Conservation (phyloP, 2,888 invertebrate genomes). For the Ornithoptera alexandrae region DNA sequence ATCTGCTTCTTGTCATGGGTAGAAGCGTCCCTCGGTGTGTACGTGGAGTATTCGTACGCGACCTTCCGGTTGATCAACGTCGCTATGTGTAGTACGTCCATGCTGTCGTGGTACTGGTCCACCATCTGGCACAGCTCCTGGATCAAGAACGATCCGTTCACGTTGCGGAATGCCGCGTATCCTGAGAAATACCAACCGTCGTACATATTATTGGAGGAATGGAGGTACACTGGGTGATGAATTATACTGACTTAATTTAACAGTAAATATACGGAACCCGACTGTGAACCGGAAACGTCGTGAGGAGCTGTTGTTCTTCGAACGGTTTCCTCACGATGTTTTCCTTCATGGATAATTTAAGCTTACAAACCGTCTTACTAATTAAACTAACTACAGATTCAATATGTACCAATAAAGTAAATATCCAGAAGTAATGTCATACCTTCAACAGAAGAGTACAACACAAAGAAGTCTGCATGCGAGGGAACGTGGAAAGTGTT, state of each 20-base stretch:
- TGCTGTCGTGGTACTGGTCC: conserved; percentile 38
- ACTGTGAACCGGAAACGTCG: too few species aligned
- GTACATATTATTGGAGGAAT: too few species aligned
- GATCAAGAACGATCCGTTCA: conserved; percentile 57
- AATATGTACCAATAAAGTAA: too few species aligned
- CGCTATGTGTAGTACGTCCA: conserved; percentile 55
- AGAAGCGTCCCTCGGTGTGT: conserved; percentile 38
- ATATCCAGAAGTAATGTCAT: conserved; percentile 18
- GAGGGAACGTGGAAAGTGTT: conserved; percentile 47
- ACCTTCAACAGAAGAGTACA: conserved; percentile 64
- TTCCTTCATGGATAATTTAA: too few species aligned
- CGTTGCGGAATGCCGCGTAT: conserved; percentile 51
- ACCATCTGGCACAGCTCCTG: conserved; percentile 58
- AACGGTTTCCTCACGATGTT: too few species aligned
- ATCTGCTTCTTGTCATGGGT: conserved; percentile 57
- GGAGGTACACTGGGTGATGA: too few species aligned
- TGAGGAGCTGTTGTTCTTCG: too few species aligned
- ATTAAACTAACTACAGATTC: too few species aligned
- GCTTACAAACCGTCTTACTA: too few species aligned
- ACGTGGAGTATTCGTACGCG: conserved; percentile 46
- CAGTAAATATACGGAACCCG: too few species aligned
- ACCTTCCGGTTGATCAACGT: conserved; percentile 50
- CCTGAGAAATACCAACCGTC: conserved; percentile 41
- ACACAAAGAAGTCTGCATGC: conserved; percentile 56
- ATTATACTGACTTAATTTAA: too few species aligned